These are phyloP conservation scores for Oligia latruncula DNA, from an alignment of 2,888 invertebrate genomes.

Conservation along the genomic window DNA sequence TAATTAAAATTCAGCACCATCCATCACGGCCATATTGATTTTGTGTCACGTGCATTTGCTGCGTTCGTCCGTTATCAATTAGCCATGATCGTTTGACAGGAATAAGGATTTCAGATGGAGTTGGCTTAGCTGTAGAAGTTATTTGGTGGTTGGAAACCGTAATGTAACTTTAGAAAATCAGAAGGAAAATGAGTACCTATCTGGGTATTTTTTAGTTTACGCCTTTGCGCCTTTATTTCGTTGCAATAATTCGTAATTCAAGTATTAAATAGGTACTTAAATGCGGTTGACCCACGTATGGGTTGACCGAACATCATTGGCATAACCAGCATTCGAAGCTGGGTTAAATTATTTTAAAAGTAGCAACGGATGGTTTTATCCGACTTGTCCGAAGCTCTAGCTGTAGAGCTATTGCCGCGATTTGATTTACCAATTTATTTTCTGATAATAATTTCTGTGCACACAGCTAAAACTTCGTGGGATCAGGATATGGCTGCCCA, in stretches of 20 bases:
- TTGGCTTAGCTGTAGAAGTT: conserved; percentile 14
- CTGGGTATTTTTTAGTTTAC: not conserved
- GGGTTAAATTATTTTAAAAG: not conserved
- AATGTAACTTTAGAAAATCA: not conserved
- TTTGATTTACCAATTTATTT: not conserved
- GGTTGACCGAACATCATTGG: not conserved
- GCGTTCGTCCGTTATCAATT: conserved; percentile 83
- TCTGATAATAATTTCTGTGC: not conserved
- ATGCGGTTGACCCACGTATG: not conserved
- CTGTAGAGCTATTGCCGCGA: not conserved
- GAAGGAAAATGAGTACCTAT: not conserved
- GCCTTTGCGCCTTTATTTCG: not conserved
- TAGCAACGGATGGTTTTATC: not conserved
- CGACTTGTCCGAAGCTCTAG: not conserved
- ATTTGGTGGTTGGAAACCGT: not conserved
- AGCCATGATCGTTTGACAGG: conserved; percentile 72
- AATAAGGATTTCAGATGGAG: conserved; percentile 58
- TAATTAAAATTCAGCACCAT: conserved; percentile 88
- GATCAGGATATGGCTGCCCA: conserved; percentile 22
- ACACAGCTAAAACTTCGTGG: not conserved
- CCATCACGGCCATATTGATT: conserved; percentile 88
- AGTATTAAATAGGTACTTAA: not conserved
- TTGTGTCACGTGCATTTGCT: conserved; percentile 85
- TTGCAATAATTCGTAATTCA: not conserved
- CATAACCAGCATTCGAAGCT: not conserved